Evolutionary conservation across 2,113 vertebrate species (phyloP).

Genomic region (Heloderma charlesbogerti): DNA sequence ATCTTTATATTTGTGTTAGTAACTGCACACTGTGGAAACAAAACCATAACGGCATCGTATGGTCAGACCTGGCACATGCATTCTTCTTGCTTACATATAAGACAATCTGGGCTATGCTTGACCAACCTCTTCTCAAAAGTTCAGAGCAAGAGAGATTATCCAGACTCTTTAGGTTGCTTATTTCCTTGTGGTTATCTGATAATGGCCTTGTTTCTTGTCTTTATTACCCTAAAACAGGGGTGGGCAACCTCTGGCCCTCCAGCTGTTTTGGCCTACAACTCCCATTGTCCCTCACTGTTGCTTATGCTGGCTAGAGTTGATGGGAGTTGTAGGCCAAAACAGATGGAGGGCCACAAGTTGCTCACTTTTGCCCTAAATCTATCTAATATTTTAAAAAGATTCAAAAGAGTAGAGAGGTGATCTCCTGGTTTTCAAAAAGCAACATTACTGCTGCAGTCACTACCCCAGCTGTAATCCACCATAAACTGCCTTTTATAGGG

Average conservation of each 20-base stretch:
- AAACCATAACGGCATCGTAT: neutral
- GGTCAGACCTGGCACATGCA: neutral
- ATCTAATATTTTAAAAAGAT: slow-evolving; percentile 13
- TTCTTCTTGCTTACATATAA: neutral
- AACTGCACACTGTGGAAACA: neutral
- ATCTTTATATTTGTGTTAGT: neutral
- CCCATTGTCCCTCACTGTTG: neutral
- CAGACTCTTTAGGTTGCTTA: neutral
- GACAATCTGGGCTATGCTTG: neutral
- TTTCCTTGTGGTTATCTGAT: neutral
- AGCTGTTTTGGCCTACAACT: neutral
- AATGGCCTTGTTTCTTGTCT: neutral
- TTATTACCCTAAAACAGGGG: neutral
- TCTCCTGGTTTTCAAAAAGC: neutral
- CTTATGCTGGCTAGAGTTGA: neutral
- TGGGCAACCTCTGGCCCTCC: neutral
- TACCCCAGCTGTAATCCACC: neutral
- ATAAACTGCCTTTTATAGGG: neutral
- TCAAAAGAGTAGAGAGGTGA: neutral
- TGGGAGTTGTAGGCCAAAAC: neutral
- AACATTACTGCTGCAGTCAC: no score
- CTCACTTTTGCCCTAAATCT: neutral
- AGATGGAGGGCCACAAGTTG: neutral
- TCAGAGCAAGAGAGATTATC: neutral
- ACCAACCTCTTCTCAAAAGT: neutral